A percentile compares a stretch with the other conserved stretches of the same genome.
These are phyloP conservation scores for Eonycteris spelaea DNA, from an alignment of 2,113 vertebrate species.

Conservation along the genomic window DNA sequence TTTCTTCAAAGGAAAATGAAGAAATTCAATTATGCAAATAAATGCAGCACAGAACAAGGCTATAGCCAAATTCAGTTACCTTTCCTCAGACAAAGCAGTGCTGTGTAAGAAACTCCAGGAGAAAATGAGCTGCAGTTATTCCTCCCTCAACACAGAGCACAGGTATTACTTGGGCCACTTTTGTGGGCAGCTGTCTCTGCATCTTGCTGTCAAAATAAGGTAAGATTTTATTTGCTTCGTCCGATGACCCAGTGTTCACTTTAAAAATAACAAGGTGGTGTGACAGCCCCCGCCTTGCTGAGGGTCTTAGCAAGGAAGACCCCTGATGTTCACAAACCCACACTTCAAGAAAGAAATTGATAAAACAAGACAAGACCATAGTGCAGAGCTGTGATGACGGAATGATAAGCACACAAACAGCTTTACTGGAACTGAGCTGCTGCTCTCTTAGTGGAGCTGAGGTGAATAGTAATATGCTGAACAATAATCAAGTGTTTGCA, in stretches of 20 bases:
- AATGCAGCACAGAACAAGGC: background rate
- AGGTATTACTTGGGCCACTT: background rate
- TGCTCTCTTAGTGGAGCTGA: rapidly evolving
- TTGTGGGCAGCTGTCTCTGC: background rate
- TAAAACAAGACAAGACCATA: background rate
- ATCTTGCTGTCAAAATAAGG: background rate
- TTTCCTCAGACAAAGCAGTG: background rate
- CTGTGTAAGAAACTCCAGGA: background rate
- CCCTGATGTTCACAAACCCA: background rate
- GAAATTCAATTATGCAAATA: background rate
- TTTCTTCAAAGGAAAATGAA: background rate
- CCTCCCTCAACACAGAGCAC: background rate
- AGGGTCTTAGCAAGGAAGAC: background rate
- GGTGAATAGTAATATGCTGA: too few species aligned
- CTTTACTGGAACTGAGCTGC: background rate
- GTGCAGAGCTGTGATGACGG: rapidly evolving
- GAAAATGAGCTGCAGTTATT: background rate
- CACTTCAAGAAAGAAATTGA: background rate
- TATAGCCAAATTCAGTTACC: background rate
- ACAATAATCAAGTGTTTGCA: rapidly evolving
- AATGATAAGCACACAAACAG: background rate
- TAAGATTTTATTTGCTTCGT: background rate
- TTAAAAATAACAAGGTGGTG: background rate
- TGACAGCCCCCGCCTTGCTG: background rate
- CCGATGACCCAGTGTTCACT: background rate